Evolutionary conservation across 2,888 invertebrate genomes (phyloP).

Genomic region (Chymomyza amoena): DNA sequence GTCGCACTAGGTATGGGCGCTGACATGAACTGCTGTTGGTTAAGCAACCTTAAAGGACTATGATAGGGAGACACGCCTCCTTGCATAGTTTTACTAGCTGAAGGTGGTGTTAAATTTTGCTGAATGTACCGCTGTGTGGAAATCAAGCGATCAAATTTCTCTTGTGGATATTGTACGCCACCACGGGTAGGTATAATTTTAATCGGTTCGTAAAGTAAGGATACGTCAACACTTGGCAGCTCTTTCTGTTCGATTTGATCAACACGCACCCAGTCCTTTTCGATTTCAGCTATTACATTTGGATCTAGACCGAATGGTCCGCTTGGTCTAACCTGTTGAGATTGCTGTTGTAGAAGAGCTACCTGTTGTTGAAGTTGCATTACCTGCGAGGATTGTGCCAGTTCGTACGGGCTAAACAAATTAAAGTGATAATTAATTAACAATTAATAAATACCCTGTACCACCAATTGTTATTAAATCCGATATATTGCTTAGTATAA

Average conservation of each 20-base stretch:
- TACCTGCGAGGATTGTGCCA: conserved; percentile 75
- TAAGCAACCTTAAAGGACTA: conserved; percentile 68
- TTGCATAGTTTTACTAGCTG: conserved; percentile 55
- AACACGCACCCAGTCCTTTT: conserved; percentile 79
- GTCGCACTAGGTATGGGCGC: conserved; percentile 3
- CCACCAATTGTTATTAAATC: no score
- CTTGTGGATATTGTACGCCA: conserved; percentile 78
- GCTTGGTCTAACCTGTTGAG: conserved; percentile 80
- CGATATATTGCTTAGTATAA: no score
- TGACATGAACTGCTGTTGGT: conserved; percentile 25
- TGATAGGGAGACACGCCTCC: conserved; percentile 69
- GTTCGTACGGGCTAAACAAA: conserved; percentile 74
- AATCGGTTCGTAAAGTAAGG: conserved; percentile 79
- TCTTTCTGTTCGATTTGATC: conserved; percentile 79
- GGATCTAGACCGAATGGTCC: conserved; percentile 91
- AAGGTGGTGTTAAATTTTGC: conserved; percentile 65
- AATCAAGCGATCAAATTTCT: conserved; percentile 75
- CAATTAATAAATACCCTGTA: no score
- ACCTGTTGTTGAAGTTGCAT: conserved; percentile 63
- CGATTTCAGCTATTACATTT: conserved; percentile 85
- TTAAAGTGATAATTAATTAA: no score
- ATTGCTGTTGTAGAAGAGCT: conserved; percentile 66
- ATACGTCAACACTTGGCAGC: conserved; percentile 74
- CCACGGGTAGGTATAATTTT: conserved; percentile 80
- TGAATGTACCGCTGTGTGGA: conserved; percentile 71